Percentiles rank a stretch among this genome's conserved stretches.
These are phyloP conservation scores for Spicauda simplicius DNA, from an alignment of 2,888 invertebrate genomes.

Conservation along the genomic window DNA sequence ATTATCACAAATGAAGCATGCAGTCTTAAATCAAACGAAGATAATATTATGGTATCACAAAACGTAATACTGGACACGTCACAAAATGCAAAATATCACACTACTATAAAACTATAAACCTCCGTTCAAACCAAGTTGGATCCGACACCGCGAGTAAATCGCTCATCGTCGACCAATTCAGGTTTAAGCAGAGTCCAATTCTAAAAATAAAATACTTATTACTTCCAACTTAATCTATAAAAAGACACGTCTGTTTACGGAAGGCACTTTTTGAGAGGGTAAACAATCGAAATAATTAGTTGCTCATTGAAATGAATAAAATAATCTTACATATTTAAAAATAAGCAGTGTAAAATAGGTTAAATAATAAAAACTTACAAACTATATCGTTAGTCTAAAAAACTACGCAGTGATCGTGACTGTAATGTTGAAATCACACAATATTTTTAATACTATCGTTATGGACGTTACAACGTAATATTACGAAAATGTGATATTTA, in stretches of 20 bases:
- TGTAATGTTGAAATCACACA: slow-evolving; percentile 15
- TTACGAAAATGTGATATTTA: slow-evolving; percentile 12
- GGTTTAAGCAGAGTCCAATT: slow-evolving; percentile 1
- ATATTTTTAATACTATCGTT: not conserved
- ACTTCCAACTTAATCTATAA: slow-evolving; percentile 40
- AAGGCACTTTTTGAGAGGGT: slow-evolving; percentile 47
- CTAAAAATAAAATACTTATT: slow-evolving; percentile 29
- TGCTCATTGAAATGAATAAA: slow-evolving; percentile 5
- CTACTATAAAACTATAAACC: slow-evolving; percentile 40
- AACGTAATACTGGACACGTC: slow-evolving; percentile 67
- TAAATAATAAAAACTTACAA: slow-evolving; percentile 6
- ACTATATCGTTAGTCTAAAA: slow-evolving; percentile 12
- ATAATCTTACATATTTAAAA: slow-evolving; percentile 9
- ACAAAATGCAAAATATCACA: slow-evolving; percentile 63
- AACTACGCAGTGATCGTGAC: slow-evolving; percentile 5
- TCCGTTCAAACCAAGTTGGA: slow-evolving; percentile 16
- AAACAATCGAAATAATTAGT: slow-evolving; percentile 22
- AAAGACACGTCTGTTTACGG: slow-evolving; percentile 40
- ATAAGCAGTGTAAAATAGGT: slow-evolving; percentile 23
- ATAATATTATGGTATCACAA: slow-evolving; percentile 50
- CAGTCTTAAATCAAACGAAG: slow-evolving; percentile 52
- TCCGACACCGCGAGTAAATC: not conserved
- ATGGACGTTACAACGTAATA: slow-evolving; percentile 15
- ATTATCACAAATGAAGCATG: slow-evolving; percentile 54
- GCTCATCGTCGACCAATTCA: not conserved